phyloP scores from a whole-genome alignment of 2,888 invertebrate species.

The Agrypnus murinus region DNA sequence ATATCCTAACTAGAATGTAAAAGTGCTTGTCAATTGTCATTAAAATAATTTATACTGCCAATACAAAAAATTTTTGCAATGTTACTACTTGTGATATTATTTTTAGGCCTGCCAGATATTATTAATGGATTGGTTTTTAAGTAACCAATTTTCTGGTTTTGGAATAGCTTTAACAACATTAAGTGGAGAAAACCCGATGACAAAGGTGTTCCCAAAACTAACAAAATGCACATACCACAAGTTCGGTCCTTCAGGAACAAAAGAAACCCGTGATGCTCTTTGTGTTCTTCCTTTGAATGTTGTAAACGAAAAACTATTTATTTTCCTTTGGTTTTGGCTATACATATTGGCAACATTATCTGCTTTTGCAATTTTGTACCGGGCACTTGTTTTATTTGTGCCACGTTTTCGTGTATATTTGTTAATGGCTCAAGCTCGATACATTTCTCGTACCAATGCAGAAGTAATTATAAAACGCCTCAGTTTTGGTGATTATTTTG shows the following conservation, averaged over 20 bases:
- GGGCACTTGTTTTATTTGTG: constrained; percentile 74
- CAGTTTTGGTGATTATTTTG: constrained; percentile 85
- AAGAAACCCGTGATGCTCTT: constrained; percentile 76
- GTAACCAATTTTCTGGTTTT: constrained; percentile 77
- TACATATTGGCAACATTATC: constrained; percentile 78
- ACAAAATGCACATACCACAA: constrained; percentile 78
- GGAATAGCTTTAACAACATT: constrained; percentile 74
- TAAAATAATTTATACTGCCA: too few species aligned
- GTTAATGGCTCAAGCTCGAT: constrained; percentile 77
- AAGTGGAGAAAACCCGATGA: constrained; percentile 76
- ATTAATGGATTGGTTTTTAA: constrained; percentile 79
- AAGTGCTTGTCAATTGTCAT: too few species aligned
- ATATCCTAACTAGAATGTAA: too few species aligned
- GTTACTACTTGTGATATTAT: too few species aligned
- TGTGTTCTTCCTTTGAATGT: constrained; percentile 87
- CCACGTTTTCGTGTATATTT: constrained; percentile 77
- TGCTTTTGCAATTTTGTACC: constrained; percentile 79
- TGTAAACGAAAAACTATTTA: constrained; percentile 86
- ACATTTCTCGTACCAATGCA: constrained; percentile 72
- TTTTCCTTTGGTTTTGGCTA: constrained; percentile 85
- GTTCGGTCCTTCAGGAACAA: constrained; percentile 77
- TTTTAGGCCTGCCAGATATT: constrained; percentile 78
- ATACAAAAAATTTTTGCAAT: too few species aligned
- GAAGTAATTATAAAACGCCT: constrained; percentile 72
- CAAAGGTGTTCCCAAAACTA: constrained; percentile 80